These are phyloP conservation scores for Okamejei kenojei DNA, from an alignment of 2,797 vertebrate genomes.

Conservation along the genomic window DNA sequence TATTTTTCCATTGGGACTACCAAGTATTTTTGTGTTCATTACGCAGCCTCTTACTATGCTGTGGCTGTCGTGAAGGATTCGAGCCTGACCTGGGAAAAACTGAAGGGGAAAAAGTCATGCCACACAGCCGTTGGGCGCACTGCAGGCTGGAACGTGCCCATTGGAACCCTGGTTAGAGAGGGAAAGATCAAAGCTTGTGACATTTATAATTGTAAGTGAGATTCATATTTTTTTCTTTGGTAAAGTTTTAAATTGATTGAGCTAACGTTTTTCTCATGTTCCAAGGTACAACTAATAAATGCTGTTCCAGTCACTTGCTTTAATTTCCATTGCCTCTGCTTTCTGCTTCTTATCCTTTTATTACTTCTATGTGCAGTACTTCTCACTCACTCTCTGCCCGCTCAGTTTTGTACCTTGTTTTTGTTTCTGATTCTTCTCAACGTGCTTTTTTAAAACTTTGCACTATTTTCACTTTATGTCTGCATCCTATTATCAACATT, in stretches of 20 bases:
- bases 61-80: constrained; percentile 58
- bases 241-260: background rate
- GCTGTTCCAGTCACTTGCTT: background rate
- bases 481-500: background rate
- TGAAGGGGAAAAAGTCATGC: constrained; percentile 70
- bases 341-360: background rate
- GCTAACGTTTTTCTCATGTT: background rate
- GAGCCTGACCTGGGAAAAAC: constrained; percentile 51
- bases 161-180: constrained; percentile 61
- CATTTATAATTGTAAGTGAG: constrained; percentile 62
- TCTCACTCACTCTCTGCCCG: background rate
- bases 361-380: background rate
- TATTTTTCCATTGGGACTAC: background rate
- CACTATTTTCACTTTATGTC: background rate
- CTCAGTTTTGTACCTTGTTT: background rate
- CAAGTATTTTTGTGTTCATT: background rate
- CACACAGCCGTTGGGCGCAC: constrained; percentile 75
- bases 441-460: background rate
- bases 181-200: constrained; percentile 54
- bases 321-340: background rate
- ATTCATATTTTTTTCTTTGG: background rate
- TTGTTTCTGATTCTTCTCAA: background rate
- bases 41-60: constrained; percentile 52
- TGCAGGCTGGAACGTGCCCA: constrained; percentile 85
- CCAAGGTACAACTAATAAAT: background rate